A percentile compares a stretch with the other conserved stretches of the same genome.
These are phyloP conservation scores for Galerucella nymphaeae DNA, from an alignment of 2,888 invertebrate species.

Conservation along the genomic window DNA sequence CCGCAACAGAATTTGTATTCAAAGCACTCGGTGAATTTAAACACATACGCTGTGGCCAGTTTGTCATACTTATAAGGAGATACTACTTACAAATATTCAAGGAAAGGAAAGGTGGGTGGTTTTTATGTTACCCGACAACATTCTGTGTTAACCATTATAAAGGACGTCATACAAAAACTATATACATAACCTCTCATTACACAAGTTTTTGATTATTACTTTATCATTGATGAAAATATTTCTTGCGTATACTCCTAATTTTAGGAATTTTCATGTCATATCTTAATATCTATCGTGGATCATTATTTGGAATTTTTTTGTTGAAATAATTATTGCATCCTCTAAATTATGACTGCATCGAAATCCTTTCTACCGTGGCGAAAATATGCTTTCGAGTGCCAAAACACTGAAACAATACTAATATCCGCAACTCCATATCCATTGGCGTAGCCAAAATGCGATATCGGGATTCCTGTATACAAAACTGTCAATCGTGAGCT, in stretches of 20 bases:
- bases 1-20: slow-evolving; percentile 50
- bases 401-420: slow-evolving; percentile 52
- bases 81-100: slow-evolving; percentile 54
- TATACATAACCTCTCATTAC: not conserved
- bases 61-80: slow-evolving; percentile 58
- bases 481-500: slow-evolving; percentile 11
- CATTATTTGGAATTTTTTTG: too few species aligned
- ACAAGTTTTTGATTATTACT: not conserved
- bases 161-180: slow-evolving; percentile 12
- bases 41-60: slow-evolving; percentile 55
- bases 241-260: too few species aligned
- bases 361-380: not conserved
- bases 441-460: not conserved
- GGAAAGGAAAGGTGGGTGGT: slow-evolving; percentile 55
- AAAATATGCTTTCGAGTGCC: slow-evolving; percentile 36
- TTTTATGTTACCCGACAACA: slow-evolving; percentile 47
- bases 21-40: slow-evolving; percentile 50
- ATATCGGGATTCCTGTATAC: not conserved
- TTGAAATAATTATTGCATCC: not conserved
- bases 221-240: not conserved
- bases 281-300: too few species aligned
- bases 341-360: slow-evolving; percentile 20
- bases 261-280: too few species aligned
- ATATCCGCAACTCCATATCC: slow-evolving; percentile 50
- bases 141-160: slow-evolving; percentile 36